These are phyloP conservation scores for Temnothorax rugatulus DNA, from an alignment of 2,888 invertebrate genomes.

Conservation along the genomic window DNA sequence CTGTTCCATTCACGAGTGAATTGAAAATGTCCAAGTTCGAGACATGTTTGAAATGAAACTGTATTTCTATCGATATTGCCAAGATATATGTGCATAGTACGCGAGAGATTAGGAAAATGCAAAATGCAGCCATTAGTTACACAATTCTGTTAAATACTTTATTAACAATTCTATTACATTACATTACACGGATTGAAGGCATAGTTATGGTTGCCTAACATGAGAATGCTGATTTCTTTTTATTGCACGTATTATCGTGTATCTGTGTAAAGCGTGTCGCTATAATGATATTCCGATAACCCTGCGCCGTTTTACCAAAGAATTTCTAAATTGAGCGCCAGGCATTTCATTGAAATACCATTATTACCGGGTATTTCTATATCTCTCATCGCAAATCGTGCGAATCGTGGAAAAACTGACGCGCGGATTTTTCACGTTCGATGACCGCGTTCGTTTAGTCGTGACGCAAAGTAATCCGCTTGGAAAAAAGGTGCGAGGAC, in stretches of 20 bases:
- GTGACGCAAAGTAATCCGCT: constrained; percentile 33
- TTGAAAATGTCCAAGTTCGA: neutral
- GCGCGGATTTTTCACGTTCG: constrained; percentile 20
- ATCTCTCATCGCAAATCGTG: neutral
- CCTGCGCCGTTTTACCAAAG: neutral
- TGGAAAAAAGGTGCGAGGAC: constrained; percentile 29
- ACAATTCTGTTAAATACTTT: constrained; percentile 16
- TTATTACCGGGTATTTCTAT: neutral
- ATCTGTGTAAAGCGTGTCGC: too few relatives aligned
- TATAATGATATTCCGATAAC: neutral
- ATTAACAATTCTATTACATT: neutral
- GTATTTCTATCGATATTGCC: neutral
- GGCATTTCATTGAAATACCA: neutral
- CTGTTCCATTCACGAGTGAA: neutral
- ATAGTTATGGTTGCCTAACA: neutral
- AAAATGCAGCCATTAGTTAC: neutral
- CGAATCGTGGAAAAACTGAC: constrained; percentile 22
- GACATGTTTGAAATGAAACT: neutral
- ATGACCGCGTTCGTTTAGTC: constrained; percentile 17
- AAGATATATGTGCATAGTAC: neutral
- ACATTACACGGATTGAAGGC: neutral
- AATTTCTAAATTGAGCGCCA: neutral
- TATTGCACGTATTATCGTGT: neutral
- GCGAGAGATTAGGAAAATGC: neutral
- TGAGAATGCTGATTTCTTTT: neutral